Conservation (phyloP, 2,888 invertebrate genomes). For the Andricus curvator region DNA sequence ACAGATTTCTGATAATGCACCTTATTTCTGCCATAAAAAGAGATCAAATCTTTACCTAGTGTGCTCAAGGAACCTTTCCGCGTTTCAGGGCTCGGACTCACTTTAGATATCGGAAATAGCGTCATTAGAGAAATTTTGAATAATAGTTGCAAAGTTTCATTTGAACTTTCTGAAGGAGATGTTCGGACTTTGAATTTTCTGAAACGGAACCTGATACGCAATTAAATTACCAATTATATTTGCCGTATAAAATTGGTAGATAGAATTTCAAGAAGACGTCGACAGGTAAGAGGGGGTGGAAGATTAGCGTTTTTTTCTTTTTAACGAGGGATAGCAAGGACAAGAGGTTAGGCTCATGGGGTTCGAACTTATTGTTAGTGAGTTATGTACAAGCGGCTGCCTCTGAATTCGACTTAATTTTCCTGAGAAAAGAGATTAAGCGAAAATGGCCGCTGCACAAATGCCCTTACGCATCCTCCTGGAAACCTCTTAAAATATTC, state of each 20-base stretch:
- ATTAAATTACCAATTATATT: not conserved
- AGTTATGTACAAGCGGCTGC: constrained; percentile 65
- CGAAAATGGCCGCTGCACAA: constrained; percentile 61
- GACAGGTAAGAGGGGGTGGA: constrained; percentile 44
- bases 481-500: constrained; percentile 66
- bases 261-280: constrained; percentile 22
- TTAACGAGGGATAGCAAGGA: constrained; percentile 38
- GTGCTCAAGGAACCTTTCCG: too few species aligned
- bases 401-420: constrained; percentile 69
- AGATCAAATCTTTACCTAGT: not conserved
- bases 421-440: constrained; percentile 67
- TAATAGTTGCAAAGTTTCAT: too few species aligned
- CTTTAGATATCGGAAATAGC: too few species aligned
- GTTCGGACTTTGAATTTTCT: too few species aligned
- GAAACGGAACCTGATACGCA: not conserved
- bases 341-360: constrained; percentile 47
- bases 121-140: too few species aligned
- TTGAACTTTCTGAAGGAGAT: too few species aligned
- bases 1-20: not conserved
- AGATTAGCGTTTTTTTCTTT: constrained; percentile 25
- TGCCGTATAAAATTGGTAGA: not conserved
- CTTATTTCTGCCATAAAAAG: not conserved
- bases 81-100: too few species aligned
- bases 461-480: constrained; percentile 55
- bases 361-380: constrained; percentile 64